Evolutionary conservation across 2,797 vertebrate species (phyloP).

Genomic region (Odontamblyopus lacepedii): DNA sequence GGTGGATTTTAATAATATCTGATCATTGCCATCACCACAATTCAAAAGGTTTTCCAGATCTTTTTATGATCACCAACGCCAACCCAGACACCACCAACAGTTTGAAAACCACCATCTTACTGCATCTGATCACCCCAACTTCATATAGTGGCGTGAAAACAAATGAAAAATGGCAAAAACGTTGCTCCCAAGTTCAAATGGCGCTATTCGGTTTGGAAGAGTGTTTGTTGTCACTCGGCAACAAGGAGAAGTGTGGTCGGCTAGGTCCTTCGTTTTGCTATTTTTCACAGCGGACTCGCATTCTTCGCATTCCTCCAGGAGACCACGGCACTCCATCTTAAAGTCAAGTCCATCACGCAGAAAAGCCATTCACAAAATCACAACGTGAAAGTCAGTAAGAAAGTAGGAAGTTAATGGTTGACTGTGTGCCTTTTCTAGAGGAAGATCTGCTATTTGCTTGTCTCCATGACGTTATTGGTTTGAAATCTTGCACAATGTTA

Average conservation of each 20-base stretch:
- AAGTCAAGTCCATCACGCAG: conserved; percentile 26
- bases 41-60: background rate
- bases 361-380: conserved; percentile 20
- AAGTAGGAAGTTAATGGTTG: background rate
- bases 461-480: too few species aligned
- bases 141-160: background rate
- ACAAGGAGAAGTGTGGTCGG: conserved; percentile 29
- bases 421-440: too few species aligned
- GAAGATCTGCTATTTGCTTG: too few species aligned
- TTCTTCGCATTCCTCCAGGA: conserved; percentile 60
- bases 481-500: too few species aligned
- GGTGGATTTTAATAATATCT: background rate
- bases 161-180: background rate
- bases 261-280: conserved; percentile 24
- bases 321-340: conserved; percentile 39
- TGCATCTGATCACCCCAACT: background rate
- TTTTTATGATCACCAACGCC: background rate
- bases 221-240: conserved; percentile 30
- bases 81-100: background rate
- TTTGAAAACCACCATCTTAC: background rate
- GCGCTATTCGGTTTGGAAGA: conserved; percentile 14
- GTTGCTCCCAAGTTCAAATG: background rate
- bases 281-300: conserved; percentile 49
- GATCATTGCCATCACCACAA: background rate
- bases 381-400: background rate